Percentiles rank a stretch among this genome's conserved stretches.
These are phyloP conservation scores for Rhogogaster chlorosoma DNA, from an alignment of 2,888 invertebrate species.

Conservation along the genomic window DNA sequence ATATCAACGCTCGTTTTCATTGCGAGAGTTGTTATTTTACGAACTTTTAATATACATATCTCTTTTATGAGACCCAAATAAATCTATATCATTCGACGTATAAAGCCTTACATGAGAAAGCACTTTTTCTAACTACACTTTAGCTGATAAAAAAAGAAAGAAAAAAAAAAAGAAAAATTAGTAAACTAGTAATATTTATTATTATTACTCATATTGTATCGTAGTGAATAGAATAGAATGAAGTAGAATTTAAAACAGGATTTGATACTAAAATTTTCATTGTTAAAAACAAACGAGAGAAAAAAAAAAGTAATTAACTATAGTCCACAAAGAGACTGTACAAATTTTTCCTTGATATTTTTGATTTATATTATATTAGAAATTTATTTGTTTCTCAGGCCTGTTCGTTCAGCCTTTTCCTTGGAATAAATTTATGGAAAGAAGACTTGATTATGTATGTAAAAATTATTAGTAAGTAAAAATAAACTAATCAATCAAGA, in stretches of 20 bases:
- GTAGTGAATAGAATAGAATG: constrained; percentile 13
- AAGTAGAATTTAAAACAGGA: constrained; percentile 1
- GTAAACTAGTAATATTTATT: constrained; percentile 45
- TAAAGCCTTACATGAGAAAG: constrained; percentile 49
- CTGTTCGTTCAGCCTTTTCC: constrained; percentile 4
- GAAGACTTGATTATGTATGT: constrained; percentile 9
- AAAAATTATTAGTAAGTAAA: not conserved
- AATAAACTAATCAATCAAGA: not conserved
- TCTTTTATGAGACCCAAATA: constrained; percentile 9
- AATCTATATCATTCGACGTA: not conserved
- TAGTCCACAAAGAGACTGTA: constrained; percentile 6
- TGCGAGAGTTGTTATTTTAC: constrained; percentile 5
- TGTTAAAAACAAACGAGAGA: not conserved
- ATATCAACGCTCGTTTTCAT: not conserved
- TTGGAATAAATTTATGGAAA: not conserved
- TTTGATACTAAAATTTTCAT: constrained; percentile 35
- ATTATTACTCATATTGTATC: constrained; percentile 6
- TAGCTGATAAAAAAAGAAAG: constrained; percentile 15
- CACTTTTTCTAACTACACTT: constrained; percentile 45
- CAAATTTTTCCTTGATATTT: constrained; percentile 20
- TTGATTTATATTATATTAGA: constrained; percentile 6
- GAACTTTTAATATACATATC: constrained; percentile 26
- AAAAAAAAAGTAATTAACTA: not conserved
- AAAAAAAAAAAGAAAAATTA: not conserved
- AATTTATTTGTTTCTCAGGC: constrained; percentile 23